Percentiles rank a stretch among this genome's conserved stretches.
These are phyloP conservation scores for Rhynchotus rufescens DNA, from an alignment of 2,797 vertebrate genomes.

Conservation along the genomic window DNA sequence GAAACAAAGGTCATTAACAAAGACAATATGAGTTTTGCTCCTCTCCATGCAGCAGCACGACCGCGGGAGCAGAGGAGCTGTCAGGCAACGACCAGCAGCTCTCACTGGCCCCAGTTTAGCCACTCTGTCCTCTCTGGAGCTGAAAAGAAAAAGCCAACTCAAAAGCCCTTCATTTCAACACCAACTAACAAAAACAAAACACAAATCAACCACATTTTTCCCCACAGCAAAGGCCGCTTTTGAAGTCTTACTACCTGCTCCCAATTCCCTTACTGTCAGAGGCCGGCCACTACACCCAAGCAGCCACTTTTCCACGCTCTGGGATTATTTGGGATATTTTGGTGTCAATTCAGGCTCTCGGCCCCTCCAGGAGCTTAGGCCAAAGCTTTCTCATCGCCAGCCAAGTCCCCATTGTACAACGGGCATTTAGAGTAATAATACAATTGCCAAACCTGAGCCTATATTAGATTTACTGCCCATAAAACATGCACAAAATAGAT, in stretches of 20 bases:
- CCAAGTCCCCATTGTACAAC: not conserved
- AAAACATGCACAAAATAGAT: not conserved
- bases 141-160: too few species aligned
- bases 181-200: not conserved
- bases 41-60: not conserved
- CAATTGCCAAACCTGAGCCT: not conserved
- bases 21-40: not conserved
- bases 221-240: not conserved
- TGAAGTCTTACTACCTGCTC: not conserved
- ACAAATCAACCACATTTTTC: not conserved
- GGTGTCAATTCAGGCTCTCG: not conserved
- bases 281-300: not conserved
- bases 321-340: not conserved
- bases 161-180: not conserved
- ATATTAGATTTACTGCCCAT: not conserved
- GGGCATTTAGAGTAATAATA: not conserved
- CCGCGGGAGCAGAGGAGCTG: not conserved
- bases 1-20: constrained; percentile 2
- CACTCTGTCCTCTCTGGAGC: not conserved
- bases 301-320: not conserved
- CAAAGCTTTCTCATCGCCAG: not conserved
- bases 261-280: not conserved
- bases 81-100: not conserved
- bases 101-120: not conserved
- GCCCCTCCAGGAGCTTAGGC: not conserved